Base-by-base conservation (phyloP, 2,113 vertebrate species). In the Dendropsophus ebraccatus region DNA sequence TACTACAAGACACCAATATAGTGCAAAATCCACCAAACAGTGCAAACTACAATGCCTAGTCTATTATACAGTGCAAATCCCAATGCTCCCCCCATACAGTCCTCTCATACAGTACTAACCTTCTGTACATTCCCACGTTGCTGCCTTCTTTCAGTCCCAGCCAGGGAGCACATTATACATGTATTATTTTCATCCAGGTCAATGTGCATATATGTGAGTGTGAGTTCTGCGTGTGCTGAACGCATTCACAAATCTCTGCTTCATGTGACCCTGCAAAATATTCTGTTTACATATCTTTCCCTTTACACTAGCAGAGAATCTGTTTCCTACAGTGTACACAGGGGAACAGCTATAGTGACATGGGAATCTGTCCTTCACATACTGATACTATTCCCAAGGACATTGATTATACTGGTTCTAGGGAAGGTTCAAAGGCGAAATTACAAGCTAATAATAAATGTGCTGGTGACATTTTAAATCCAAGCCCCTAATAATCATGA, bases 311-410 rank as follows among this genome's bases (percentile, higher is more conserved):
- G 16, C 37, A 47, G 56, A 72, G 73, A 72, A 80, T 80, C 76
- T 81, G 50, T 73, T 80, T 86, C 65, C 84, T 80, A 62, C 21
- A 69, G 37, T 32, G 30, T 41, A 35, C 76, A 80, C 84, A 81
- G 16, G 84, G 62, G 84, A 23, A 81, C 12, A 65, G 32, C 19
- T 72, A 45, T 52, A 56, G 69, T 70, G 77, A 52, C 76, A 78
- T 86, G 75, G 30, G 49, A 86, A 69, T 52, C 45, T 80, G 84
- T 62, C 76, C 65, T 86, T 80, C 84, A 86, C 65, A 80, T 56
- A 85, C 62, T 80, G 76, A 25, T 72, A 72, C 41, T 13, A 79
- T 65, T 73, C 84, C 84, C 84, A 81, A 86, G 84, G 84, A 41
- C 54, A 73, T 30, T 47, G 77, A 73, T 72, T 60, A 72, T 3